Evolutionary conservation across 53 echinoderm and acorn worm genomes (phyloP), one percentile per base, ranked within the genome.

Genomic region (Holothuria leucospilota): DNA sequence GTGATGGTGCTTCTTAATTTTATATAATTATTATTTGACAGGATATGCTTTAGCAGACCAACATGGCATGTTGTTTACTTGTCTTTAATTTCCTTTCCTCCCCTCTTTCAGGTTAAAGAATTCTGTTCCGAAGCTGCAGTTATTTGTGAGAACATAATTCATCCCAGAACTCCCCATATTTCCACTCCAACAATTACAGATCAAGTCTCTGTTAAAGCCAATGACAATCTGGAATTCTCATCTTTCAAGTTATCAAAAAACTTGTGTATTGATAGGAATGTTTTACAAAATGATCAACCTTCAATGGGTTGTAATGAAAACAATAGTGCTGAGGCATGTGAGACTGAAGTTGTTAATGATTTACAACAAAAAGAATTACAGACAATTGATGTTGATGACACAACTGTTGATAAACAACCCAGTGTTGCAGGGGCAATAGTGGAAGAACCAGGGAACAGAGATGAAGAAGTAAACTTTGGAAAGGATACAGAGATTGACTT

Each of bases 121-220:
- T 80, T 89, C 29, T 94, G 94, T 62, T 34, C 68, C 5, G 96
- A 96, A 78, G 92, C 96, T 75, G 53, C 81, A 7, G 16, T 89
- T 29, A 90, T 94, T 29, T 94, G 94, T 71, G 86, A 89, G 18
- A 68, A 86, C 51, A 84, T 96, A 25, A 89, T 96, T 62, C 96
- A 96, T 66, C 96, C 96, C 14, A 77, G 88, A 39, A 79, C 88
- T 5, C 96, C 89, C 25, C 49, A 18, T 49, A 51, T 75, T 52
- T 28, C 75, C 20, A 42, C 24, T 51, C 51, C 51, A 4, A 21
- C 15, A 20, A 51, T 75, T 14, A 8, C 51, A 15, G 56, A 18
- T 18, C 56, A 56, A 18, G 18, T 16, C 56, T 56, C 4, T 56
- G 15, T 56, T 56, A 5, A 56, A 56, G 56, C 18, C 4, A 18